These are phyloP conservation scores for Ascidia mentula DNA, from an alignment of 23 tunicate genomes.

Conservation along the genomic window DNA sequence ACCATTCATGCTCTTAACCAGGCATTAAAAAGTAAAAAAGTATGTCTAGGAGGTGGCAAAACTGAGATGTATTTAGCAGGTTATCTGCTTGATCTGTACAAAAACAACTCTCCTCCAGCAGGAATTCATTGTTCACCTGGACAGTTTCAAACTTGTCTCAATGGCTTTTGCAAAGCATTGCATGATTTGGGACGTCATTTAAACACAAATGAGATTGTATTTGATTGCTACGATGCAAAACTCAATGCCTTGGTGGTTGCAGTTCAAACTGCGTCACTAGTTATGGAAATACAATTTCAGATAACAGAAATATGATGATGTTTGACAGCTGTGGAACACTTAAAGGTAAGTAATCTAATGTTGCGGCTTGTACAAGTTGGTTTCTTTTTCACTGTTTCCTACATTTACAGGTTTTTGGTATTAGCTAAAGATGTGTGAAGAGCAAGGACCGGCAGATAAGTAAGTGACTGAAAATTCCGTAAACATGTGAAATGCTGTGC, in stretches of 20 bases:
- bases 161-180: constrained; percentile 14
- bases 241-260: constrained; percentile 43
- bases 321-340: no score
- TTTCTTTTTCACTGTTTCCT: no score
- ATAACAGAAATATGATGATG: constrained; percentile 5
- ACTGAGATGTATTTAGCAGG: constrained; percentile 16
- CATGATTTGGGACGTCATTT: background rate
- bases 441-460: no score
- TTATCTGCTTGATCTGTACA: background rate
- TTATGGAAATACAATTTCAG: constrained; percentile 34
- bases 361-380: no score
- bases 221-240: constrained; percentile 35
- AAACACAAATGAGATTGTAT: background rate
- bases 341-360: no score
- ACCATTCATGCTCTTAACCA: constrained; percentile 8
- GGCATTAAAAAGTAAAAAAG: constrained; percentile 6
- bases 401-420: no score
- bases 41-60: constrained; percentile 18
- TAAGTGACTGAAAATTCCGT: no score
- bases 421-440: no score
- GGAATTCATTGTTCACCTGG: constrained; percentile 12
- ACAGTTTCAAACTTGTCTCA: constrained; percentile 16
- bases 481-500: no score
- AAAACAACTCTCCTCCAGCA: no score
- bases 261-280: constrained; percentile 32